These are phyloP conservation scores for Diachasmimorpha longicaudata DNA, from an alignment of 1,140 invertebrate species.

Conservation along the genomic window DNA sequence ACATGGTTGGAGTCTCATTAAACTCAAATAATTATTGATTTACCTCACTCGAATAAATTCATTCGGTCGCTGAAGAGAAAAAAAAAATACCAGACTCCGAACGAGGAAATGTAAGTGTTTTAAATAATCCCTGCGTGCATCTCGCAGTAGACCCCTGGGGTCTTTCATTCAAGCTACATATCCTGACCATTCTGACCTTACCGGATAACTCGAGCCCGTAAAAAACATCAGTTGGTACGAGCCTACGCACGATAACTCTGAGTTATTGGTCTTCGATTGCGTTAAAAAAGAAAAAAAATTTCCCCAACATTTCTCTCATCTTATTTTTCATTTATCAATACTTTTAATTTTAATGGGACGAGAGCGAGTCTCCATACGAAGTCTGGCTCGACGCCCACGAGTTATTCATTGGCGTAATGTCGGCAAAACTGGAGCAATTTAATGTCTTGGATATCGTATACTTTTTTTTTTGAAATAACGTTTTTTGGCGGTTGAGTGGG, in stretches of 20 bases:
- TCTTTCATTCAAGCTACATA: constrained; percentile 7
- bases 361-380: background rate
- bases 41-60: background rate
- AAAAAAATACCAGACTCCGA: background rate
- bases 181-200: background rate
- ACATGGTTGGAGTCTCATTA: background rate
- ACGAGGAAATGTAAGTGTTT: constrained; percentile 7
- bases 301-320: background rate
- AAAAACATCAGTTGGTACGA: background rate
- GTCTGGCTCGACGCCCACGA: background rate
- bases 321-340: background rate
- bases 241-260: constrained; percentile 6
- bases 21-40: constrained; percentile 2
- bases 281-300: background rate
- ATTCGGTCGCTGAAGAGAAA: background rate
- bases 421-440: background rate
- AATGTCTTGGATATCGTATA: background rate
- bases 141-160: constrained; percentile 1
- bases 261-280: constrained; percentile 6
- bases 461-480: background rate
- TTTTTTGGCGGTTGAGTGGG: background rate
- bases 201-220: background rate
- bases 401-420: background rate
- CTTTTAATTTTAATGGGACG: constrained; percentile 2
- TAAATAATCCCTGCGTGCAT: constrained; percentile 5